phyloP scores from a whole-genome alignment of 2,888 invertebrate species.

The Drosophila anomalata region DNA sequence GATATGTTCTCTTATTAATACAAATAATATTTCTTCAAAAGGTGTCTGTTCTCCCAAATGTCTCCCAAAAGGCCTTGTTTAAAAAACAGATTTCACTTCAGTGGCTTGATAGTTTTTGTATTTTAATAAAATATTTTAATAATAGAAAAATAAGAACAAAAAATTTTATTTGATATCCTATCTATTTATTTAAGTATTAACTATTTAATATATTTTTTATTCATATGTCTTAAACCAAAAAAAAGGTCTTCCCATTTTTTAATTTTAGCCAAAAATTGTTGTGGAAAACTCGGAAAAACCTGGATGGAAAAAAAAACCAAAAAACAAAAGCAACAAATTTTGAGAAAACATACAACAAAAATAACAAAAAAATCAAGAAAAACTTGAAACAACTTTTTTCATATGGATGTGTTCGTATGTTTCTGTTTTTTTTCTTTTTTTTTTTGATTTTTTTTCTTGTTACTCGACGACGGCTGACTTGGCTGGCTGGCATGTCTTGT shows the following conservation, averaged over 20 bases:
- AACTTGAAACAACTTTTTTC: slow-evolving; percentile 68
- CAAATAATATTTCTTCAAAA: no score
- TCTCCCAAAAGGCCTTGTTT: no score
- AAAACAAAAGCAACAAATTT: slow-evolving; percentile 23
- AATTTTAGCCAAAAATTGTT: not conserved
- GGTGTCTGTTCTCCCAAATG: no score
- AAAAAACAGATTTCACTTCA: no score
- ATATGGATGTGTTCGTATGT: slow-evolving; percentile 29
- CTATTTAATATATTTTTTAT: no score
- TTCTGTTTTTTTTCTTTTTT: not conserved
- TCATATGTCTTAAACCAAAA: not conserved
- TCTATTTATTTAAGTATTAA: no score
- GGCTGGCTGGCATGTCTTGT: slow-evolving; percentile 71
- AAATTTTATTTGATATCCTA: no score
- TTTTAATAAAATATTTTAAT: no score
- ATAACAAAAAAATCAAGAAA: slow-evolving; percentile 27
- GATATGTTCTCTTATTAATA: no score
- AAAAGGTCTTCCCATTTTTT: not conserved
- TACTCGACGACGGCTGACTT: slow-evolving; percentile 41
- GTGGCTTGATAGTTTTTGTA: no score
- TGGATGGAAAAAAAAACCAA: slow-evolving; percentile 13
- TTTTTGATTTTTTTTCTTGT: slow-evolving; percentile 9
- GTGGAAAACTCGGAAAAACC: not conserved
- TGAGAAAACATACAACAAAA: slow-evolving; percentile 12
- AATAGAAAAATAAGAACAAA: no score